Conservation (phyloP, 2,888 invertebrate species). For the Sipunculus nudus region DNA sequence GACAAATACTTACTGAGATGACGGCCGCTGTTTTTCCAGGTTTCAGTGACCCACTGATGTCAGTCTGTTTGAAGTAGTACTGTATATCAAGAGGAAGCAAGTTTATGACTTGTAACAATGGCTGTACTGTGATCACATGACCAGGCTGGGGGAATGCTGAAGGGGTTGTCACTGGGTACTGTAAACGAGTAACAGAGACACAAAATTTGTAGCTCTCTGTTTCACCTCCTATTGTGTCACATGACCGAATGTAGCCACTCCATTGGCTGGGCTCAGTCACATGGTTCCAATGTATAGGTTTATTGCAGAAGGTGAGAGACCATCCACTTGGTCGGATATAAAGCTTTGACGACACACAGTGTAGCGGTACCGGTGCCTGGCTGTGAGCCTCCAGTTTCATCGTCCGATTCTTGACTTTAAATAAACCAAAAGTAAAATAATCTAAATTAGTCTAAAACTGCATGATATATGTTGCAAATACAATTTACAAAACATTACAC, state of each 20-base stretch:
- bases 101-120: slow-evolving; percentile 86
- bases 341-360: slow-evolving; percentile 78
- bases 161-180: slow-evolving; percentile 43
- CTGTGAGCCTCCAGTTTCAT: slow-evolving; percentile 27
- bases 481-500: too few species aligned
- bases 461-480: too few species aligned
- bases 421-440: not conserved
- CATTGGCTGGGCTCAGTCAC: slow-evolving; percentile 69
- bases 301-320: slow-evolving; percentile 69
- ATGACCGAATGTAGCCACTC: slow-evolving; percentile 66
- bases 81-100: slow-evolving; percentile 77
- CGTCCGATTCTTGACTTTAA: slow-evolving; percentile 10
- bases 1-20: slow-evolving; percentile 62
- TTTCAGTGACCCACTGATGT: slow-evolving; percentile 62
- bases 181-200: not conserved
- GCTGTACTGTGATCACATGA: slow-evolving; percentile 84
- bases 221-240: slow-evolving; percentile 42
- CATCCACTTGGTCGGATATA: slow-evolving; percentile 76
- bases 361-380: slow-evolving; percentile 79
- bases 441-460: too few species aligned
- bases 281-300: slow-evolving; percentile 73
- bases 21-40: slow-evolving; percentile 67
- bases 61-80: slow-evolving; percentile 58
- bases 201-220: not conserved
- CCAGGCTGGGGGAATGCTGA: slow-evolving; percentile 74